Evolutionary conservation across 2,888 invertebrate genomes (phyloP).

Genomic region (Chesias legatella): DNA sequence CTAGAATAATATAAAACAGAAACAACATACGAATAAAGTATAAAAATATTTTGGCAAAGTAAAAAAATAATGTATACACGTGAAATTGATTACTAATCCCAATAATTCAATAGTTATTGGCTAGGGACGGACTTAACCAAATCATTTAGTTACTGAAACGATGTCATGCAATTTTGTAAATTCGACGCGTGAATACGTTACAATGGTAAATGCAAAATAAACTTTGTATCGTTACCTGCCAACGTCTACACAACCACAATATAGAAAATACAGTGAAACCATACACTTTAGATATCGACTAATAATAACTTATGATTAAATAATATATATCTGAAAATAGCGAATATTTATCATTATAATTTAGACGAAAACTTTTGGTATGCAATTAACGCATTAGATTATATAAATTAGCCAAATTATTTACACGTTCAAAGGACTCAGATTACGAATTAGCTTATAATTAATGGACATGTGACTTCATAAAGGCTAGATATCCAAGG

Average conservation of each 20-base stretch:
- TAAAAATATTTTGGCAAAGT: constrained; percentile 14
- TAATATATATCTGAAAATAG: constrained; percentile 54
- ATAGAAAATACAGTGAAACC: constrained; percentile 41
- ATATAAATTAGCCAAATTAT: constrained; percentile 51
- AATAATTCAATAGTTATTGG: constrained; percentile 33
- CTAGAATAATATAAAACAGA: constrained; percentile 8
- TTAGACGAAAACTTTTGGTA: constrained; percentile 55
- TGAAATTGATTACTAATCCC: constrained; percentile 17
- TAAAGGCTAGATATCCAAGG: constrained; percentile 46
- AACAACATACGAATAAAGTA: constrained; percentile 9
- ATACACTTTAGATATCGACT: constrained; percentile 25
- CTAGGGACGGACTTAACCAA: constrained; percentile 70
- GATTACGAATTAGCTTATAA: constrained; percentile 42
- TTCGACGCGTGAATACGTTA: constrained; percentile 17
- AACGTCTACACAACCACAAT: constrained; percentile 58
- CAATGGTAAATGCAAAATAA: constrained; percentile 58
- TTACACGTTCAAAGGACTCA: constrained; percentile 49
- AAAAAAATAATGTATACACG: constrained; percentile 10
- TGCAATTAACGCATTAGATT: constrained; percentile 42
- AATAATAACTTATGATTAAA: constrained; percentile 40
- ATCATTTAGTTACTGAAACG: constrained; percentile 34
- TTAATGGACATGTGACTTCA: constrained; percentile 60
- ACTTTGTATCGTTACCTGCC: constrained; percentile 44
- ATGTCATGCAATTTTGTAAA: constrained; percentile 31
- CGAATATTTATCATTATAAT: constrained; percentile 46